Base-by-base conservation (phyloP, 1,140 invertebrate genomes). In the Drosophila simulans region DNA sequence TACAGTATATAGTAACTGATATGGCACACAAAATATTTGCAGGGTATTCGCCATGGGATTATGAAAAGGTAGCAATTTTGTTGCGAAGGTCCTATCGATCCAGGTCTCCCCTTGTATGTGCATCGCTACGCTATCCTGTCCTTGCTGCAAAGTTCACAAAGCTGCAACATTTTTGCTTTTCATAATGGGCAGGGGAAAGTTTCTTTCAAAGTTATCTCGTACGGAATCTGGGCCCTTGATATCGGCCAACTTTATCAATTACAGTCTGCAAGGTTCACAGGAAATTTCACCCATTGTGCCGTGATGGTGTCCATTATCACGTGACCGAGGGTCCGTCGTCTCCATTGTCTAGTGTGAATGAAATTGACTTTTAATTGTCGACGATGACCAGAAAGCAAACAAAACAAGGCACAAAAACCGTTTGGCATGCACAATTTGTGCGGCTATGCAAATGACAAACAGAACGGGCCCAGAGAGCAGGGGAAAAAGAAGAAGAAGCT, bases 321-420 rank as follows among this genome's bases (percentile, higher is more conserved):
- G 75, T 78, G 80, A 31, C 69, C 43, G 51, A 54, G 66, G 54
- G 53, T 17, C 46, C n/a, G 40, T 45, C 13, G 25, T 22, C 45
- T 39, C 59, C 74, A 58, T 39, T 54, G 55, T 76, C 56, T 56
- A 76, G 75, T 57, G 73, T 76, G 63, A 83, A 89, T 83, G 84
- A 79, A 86, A 86, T 79, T 76, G 75, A 65, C 76, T 77, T 89
- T 86, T 86, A 83, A 86, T 88, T 88, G 83, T 83, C 68, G 76
- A 65, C 66, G 59, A 73, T 65, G 77, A 57, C 58, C 62, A 64
- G 53, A 49, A 45, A 66, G 45, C 45, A 49, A 65, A 40, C 57
- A 42, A 64, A 68, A 65, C 64, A 65, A 35, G 39, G 59, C 37
- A 49, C 27, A 40, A 80, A 76, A 63, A 37, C 39, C 84, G 83